Evolutionary conservation across 2,888 invertebrate species (phyloP).

Genomic region (Pomacea canaliculata): DNA sequence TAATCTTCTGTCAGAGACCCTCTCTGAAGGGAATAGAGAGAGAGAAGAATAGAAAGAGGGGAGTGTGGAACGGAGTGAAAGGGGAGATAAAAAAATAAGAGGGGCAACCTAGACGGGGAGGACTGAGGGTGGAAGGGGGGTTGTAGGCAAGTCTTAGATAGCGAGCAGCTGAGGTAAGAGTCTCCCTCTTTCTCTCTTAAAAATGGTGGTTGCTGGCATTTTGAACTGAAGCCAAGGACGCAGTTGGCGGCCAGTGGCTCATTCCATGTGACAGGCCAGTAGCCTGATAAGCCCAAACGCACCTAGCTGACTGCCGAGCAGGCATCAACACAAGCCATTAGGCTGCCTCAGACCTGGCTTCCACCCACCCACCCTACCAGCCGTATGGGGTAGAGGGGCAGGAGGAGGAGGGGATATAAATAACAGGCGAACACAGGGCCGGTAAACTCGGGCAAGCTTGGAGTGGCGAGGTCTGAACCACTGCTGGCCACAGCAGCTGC

Average conservation of each 20-base stretch:
- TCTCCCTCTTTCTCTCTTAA: neutral
- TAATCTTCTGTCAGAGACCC: slow-evolving; percentile 7
- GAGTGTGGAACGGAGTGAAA: neutral
- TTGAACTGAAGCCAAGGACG: slow-evolving; percentile 28
- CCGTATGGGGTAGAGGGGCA: no score
- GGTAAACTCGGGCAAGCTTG: slow-evolving; percentile 1
- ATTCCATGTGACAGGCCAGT: slow-evolving; percentile 26
- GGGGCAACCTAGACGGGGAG: neutral
- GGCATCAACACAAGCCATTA: slow-evolving; percentile 5
- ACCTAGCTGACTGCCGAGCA: neutral
- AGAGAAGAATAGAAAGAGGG: neutral
- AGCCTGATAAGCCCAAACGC: slow-evolving; percentile 9
- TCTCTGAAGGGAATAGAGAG: neutral
- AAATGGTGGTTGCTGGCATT: slow-evolving; percentile 9
- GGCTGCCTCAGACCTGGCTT: neutral
- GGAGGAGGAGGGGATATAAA: slow-evolving; percentile 1
- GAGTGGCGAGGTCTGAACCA: slow-evolving; percentile 1
- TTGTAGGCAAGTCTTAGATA: neutral
- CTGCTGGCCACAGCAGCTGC: neutral
- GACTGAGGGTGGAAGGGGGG: neutral
- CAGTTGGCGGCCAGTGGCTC: slow-evolving; percentile 22
- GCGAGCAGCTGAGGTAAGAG: no score
- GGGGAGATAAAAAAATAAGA: slow-evolving; percentile 1
- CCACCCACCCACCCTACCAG: no score
- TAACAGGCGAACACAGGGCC: neutral